Conservation (phyloP, 2,797 vertebrate species). For the Betta splendens region DNA sequence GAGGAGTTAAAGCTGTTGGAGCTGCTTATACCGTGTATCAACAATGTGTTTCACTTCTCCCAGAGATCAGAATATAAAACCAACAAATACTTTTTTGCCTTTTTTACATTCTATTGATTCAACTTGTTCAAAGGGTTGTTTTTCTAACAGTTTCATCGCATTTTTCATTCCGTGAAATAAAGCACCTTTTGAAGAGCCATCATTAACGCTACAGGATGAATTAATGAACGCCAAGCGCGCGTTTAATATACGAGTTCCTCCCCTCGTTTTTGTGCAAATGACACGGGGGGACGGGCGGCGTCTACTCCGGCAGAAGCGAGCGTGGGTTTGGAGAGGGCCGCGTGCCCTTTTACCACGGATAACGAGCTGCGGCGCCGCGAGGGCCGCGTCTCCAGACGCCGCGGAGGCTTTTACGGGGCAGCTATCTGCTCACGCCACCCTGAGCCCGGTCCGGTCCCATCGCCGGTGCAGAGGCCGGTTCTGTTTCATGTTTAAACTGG, state of each 20-base stretch:
- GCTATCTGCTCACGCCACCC: slow-evolving; percentile 52
- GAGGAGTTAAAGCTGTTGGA: slow-evolving; percentile 19
- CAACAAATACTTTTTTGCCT: no score
- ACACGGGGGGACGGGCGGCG: slow-evolving; percentile 29
- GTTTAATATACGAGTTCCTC: slow-evolving; percentile 12
- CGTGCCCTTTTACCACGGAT: slow-evolving; percentile 47
- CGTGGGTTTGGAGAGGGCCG: slow-evolving; percentile 51
- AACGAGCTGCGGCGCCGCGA: slow-evolving; percentile 66
- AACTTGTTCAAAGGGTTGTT: neutral
- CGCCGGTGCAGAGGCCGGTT: slow-evolving; percentile 58
- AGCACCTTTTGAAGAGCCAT: no score
- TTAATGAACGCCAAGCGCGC: slow-evolving; percentile 2
- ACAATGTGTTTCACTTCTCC: neutral
- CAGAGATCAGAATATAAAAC: neutral
- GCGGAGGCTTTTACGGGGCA: slow-evolving; percentile 71
- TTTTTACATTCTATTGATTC: no score
- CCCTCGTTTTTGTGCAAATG: slow-evolving; percentile 27
- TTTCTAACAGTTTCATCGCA: neutral
- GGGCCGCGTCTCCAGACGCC: slow-evolving; percentile 68
- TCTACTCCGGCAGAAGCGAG: slow-evolving; percentile 53
- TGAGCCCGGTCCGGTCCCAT: slow-evolving; percentile 70
- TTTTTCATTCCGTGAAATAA: neutral
- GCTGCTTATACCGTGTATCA: slow-evolving; percentile 14
- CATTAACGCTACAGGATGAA: no score
- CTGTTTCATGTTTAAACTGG: slow-evolving; percentile 59